Percentiles rank a stretch among this genome's conserved stretches.
These are phyloP conservation scores for Sebastes hubbsi DNA, from an alignment of 2,797 vertebrate species.

Conservation along the genomic window DNA sequence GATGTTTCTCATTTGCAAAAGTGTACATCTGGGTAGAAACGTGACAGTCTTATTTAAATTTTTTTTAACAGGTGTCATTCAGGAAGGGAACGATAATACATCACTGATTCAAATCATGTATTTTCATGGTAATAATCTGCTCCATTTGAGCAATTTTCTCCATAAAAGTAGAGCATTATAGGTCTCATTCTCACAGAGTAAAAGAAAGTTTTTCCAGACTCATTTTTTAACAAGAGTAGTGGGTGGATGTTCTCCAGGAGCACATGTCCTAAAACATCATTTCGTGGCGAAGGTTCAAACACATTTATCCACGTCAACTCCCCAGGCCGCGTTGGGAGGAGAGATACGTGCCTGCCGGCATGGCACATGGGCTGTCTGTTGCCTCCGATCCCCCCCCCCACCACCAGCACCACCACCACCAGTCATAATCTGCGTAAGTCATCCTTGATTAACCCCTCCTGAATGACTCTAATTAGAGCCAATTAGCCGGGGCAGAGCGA, in stretches of 20 bases:
- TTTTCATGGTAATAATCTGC: background rate
- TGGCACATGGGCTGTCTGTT: constrained; percentile 50
- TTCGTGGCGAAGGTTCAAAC: constrained; percentile 13
- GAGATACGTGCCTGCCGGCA: constrained; percentile 37
- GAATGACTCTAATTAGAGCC: constrained; percentile 92
- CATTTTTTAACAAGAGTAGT: background rate
- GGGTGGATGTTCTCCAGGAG: constrained; percentile 8
- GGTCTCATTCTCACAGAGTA: background rate
- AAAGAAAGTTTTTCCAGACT: constrained; percentile 11
- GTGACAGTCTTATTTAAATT: background rate
- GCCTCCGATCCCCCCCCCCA: constrained; percentile 42
- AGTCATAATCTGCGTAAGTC: constrained; percentile 75
- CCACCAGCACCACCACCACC: constrained; percentile 26
- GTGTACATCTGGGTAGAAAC: background rate
- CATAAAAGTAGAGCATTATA: background rate
- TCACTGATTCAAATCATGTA: background rate
- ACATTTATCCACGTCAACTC: constrained; percentile 43
- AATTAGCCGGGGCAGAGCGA: constrained; percentile 85
- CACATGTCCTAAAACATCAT: constrained; percentile 17
- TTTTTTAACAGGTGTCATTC: background rate
- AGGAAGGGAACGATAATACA: background rate
- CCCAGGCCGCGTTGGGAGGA: constrained; percentile 34
- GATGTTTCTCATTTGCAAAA: background rate
- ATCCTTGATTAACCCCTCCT: constrained; percentile 89
- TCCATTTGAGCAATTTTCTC: background rate